Evolutionary conservation across 2,888 invertebrate species (phyloP).

Genomic region (Aphodius granarius): DNA sequence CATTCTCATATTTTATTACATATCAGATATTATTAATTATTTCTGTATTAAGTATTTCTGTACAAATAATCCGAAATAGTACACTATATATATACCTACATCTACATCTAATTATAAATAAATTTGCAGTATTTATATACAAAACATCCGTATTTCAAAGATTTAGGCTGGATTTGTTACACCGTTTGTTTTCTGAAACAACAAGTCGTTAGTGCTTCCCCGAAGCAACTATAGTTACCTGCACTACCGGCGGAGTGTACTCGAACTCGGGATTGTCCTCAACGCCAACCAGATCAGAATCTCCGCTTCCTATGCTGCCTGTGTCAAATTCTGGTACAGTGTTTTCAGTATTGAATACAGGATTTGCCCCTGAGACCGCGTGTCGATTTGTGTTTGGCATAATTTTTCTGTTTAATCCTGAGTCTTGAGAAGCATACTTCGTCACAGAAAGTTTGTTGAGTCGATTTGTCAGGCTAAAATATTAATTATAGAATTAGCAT

Average conservation of each 20-base stretch:
- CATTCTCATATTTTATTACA: no score
- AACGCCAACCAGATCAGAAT: slow-evolving; percentile 34
- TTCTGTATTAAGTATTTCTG: no score
- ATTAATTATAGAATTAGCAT: neutral
- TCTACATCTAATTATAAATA: neutral
- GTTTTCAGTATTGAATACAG: slow-evolving; percentile 64
- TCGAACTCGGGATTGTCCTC: slow-evolving; percentile 29
- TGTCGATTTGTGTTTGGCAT: slow-evolving; percentile 72
- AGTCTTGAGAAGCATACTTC: slow-evolving; percentile 66
- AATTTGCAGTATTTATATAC: slow-evolving; percentile 1
- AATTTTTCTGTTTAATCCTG: slow-evolving; percentile 60
- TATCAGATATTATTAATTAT: no score
- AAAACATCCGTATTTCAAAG: neutral
- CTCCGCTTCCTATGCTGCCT: slow-evolving; percentile 61
- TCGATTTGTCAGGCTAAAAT: slow-evolving; percentile 60
- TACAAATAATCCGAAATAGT: neutral
- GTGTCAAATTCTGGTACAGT: slow-evolving; percentile 51
- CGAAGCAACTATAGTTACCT: neutral
- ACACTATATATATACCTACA: neutral
- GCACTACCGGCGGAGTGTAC: slow-evolving; percentile 5
- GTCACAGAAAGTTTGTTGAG: slow-evolving; percentile 65
- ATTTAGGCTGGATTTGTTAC: neutral
- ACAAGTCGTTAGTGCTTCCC: neutral
- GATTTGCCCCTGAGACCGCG: slow-evolving; percentile 71
- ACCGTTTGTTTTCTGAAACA: slow-evolving; percentile 16